Evolutionary conservation across 2,888 invertebrate genomes (phyloP), one percentile per base, ranked within the genome.

Genomic region (Melitaea athalia): DNA sequence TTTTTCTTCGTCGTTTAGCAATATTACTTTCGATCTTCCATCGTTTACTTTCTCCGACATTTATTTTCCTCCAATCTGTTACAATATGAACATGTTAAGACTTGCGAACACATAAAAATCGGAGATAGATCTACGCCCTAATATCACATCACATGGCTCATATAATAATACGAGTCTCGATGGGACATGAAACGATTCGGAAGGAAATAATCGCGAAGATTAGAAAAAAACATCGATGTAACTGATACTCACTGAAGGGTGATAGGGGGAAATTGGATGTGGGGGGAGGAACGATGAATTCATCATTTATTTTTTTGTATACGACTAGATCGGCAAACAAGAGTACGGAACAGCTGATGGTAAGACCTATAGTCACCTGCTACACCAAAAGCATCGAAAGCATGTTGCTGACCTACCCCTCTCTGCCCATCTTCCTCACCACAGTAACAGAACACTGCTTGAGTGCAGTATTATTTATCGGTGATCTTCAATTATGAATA

Each of bases 191-290:
- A 69, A 67, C 74, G 68, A 66, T 66, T 65, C 66, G 74, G 69
- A 67, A 74, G 73, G 72, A 69, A 73, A 65, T 73, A 72, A 73
- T 73, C 70, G 61, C 17, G 69, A 52, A 69, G 72, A 73, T 72
- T 72, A 68, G 69, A 60, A 65, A 66, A 33, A 71, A 70, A 70
- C 50, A 64, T 66, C 60, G 63, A 50, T 60, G 71, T 67, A 59
- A 66, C 66, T 57, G 66, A 69, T 67, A 64, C 57, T 57, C 52
- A 59, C 50, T 59, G 57, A 67, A 43, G 57, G 45, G 64, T 55
- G 57, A 59, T 67, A 49, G 24, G 52, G 61, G 52, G 63, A 24
- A 31, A 50, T 33, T 15, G 47, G 42, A 45, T 10, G 47, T 6
- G 59, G 64, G 8, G 31, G n/a, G 60, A 31, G 31, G 59, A 10